Base-by-base conservation (phyloP, 2,113 vertebrate genomes). In the Strigops habroptila region DNA sequence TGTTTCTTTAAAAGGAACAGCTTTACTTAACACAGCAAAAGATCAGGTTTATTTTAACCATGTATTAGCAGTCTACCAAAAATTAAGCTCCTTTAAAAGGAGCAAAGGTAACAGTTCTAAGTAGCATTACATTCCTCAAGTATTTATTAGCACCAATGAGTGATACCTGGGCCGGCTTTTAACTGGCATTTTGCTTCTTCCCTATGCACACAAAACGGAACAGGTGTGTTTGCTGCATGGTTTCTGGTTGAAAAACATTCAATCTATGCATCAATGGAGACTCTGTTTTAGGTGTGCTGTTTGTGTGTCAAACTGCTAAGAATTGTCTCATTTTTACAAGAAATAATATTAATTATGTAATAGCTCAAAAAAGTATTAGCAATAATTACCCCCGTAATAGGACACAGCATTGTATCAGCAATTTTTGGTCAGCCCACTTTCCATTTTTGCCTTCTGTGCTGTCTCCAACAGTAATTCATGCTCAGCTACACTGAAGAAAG, bases 181-280 rank as follows among this genome's bases (percentile, higher is more conserved):
- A 35, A 43, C 24, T 41, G 18, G 33, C 7, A 7, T 78, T 92
- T 75, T 86, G 18, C 27, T 90, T 88, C 79, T 68, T 63, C 15
- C 15, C 23, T 41, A 3, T 12, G 60, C 62, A 63, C 12, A 44
- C 48, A 30, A 83, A 89, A 71, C 4, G 13, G n/a, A 81, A 68
- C 8, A 70, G 53, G 19, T 1, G 1, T 10, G 11, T 75, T 81
- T 77, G 49, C 91, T 77, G 15, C 0, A 0, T 46, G 43, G 73
- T 11, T 78, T 82, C 33, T 75, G 14, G 2, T 4, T 64, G 30
- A 78, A 85, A 71, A 95, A 33, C 52, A 67, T 41, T 75, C 46
- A 33, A 5, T 18, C 24, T 4, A 43, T 2, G 2, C 21, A 62
- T 24, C 31, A 52, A 76, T 69, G 41, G 14, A 62, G 14, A 65